These are phyloP conservation scores for Arctopsyche grandis DNA, from an alignment of 1,140 invertebrate genomes.

Conservation along the genomic window DNA sequence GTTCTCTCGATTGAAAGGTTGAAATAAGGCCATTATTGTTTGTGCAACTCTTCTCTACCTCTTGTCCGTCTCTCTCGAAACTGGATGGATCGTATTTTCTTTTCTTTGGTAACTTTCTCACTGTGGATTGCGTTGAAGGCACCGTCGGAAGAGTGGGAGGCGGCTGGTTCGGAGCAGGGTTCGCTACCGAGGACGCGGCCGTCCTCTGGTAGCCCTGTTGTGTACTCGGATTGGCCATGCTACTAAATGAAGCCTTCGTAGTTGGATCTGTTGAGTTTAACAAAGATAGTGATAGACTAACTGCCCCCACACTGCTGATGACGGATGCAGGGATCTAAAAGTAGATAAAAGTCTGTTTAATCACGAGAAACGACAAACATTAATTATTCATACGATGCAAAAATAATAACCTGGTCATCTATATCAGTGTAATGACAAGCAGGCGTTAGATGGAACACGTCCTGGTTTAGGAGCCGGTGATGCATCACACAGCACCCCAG, in stretches of 20 bases:
- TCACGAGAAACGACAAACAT: neutral
- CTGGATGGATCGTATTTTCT: constrained; percentile 87
- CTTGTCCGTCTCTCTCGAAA: constrained; percentile 71
- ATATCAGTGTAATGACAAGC: constrained; percentile 60
- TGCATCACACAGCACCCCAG: constrained; percentile 53
- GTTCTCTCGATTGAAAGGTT: constrained; percentile 54
- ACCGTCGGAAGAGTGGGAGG: constrained; percentile 58
- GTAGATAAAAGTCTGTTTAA: constrained; percentile 36
- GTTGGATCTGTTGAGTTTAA: constrained; percentile 55
- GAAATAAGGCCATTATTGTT: constrained; percentile 59
- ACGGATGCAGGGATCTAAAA: constrained; percentile 67
- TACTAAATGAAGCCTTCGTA: constrained; percentile 59
- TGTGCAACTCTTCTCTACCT: constrained; percentile 64
- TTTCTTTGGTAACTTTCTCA: constrained; percentile 85
- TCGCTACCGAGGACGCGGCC: constrained; percentile 55
- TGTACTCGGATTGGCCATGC: constrained; percentile 64
- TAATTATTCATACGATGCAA: neutral
- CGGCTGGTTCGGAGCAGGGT: constrained; percentile 56
- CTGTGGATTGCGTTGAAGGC: constrained; percentile 59
- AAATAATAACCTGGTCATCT: constrained; percentile 61
- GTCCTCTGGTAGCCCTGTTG: constrained; percentile 54
- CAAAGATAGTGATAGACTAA: constrained; percentile 61
- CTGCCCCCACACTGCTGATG: constrained; percentile 66
- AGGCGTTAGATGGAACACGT: constrained; percentile 56
- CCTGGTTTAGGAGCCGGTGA: constrained; percentile 54